A percentile compares a stretch with the other conserved stretches of the same genome.
These are phyloP conservation scores for Ctenicera cuprea DNA, from an alignment of 2,888 invertebrate species.

Conservation along the genomic window DNA sequence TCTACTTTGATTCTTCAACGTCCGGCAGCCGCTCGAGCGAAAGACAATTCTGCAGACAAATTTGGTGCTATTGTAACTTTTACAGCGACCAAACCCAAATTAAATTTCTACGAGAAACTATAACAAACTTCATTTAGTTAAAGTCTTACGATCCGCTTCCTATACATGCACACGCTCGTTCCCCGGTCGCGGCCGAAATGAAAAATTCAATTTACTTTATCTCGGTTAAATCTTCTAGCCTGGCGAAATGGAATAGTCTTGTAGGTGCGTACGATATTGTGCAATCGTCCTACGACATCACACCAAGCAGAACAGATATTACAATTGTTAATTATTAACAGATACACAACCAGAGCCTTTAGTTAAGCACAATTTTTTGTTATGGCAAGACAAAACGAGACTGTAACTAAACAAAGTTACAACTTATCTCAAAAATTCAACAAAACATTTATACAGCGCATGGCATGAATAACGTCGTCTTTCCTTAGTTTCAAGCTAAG, in stretches of 20 bases:
- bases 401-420: no score
- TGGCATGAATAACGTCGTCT: no score
- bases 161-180: conserved; percentile 56
- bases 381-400: no score
- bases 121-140: conserved; percentile 62
- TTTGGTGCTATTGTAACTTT: conserved; percentile 59
- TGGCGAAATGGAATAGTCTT: conserved; percentile 59
- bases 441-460: no score
- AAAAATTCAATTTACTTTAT: conserved; percentile 67
- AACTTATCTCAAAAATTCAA: no score
- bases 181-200: conserved; percentile 59
- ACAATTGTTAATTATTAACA: conserved; percentile 51
- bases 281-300: conserved; percentile 32
- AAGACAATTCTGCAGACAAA: conserved; percentile 55
- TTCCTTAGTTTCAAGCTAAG: no score
- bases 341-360: no score
- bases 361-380: no score
- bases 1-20: conserved; percentile 61
- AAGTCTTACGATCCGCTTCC: conserved; percentile 59
- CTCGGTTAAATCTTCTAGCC: conserved; percentile 63
- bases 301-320: conserved; percentile 33
- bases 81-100: conserved; percentile 59
- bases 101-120: conserved; percentile 59
- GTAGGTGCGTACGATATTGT: conserved; percentile 53
- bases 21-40: conserved; percentile 31